Conservation (phyloP, 2,113 vertebrate genomes). For the Oophaga pumilio region DNA sequence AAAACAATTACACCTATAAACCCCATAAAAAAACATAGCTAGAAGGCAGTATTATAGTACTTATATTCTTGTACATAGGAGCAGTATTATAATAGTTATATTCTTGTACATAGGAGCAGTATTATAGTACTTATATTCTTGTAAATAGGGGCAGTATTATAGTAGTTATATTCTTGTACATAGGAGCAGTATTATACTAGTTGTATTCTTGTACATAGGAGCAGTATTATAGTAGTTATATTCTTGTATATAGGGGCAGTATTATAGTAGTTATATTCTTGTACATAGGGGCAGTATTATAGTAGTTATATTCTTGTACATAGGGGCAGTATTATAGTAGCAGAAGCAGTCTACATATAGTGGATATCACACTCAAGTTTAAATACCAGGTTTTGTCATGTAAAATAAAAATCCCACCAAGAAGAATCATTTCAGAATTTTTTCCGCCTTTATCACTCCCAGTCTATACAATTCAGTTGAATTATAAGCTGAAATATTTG, state of each 20-base stretch:
- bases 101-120: background rate
- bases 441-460: no score
- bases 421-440: no score
- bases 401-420: no score
- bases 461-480: no score
- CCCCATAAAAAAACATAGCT: background rate
- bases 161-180: background rate
- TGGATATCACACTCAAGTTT: no score
- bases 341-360: background rate
- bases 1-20: background rate
- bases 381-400: no score
- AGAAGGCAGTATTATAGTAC: background rate
- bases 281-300: no score
- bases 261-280: no score
- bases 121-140: constrained; percentile 15
- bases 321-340: background rate
- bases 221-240: constrained; percentile 9
- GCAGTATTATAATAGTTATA: constrained; percentile 15
- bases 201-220: background rate
- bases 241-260: background rate
- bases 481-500: no score
- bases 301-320: no score
- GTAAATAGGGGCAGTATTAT: constrained; percentile 2
- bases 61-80: background rate
- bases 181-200: constrained; percentile 1